Percentiles rank a stretch among this genome's conserved stretches.
Evolutionary conservation across 2,113 vertebrate genomes (phyloP).

Genomic region (Gallinago media): DNA sequence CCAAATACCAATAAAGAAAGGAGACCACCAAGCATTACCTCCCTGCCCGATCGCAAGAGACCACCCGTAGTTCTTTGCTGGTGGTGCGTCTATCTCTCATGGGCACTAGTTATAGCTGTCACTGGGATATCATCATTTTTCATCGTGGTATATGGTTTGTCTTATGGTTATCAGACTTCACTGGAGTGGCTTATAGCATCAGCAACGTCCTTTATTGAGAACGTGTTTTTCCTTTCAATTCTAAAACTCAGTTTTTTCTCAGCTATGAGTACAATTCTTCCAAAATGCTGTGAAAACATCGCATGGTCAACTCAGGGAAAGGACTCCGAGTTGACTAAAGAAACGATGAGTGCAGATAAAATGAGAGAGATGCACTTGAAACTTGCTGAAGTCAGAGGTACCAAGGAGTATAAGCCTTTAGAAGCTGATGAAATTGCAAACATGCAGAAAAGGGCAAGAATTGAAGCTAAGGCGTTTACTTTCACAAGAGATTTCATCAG

Average conservation of each 20-base stretch:
- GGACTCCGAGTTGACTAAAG: neutral
- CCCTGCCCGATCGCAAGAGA: neutral
- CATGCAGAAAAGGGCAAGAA: slow-evolving; percentile 11
- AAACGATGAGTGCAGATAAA: neutral
- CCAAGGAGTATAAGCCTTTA: slow-evolving; percentile 55
- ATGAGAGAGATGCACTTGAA: neutral
- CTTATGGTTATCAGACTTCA: slow-evolving; percentile 70
- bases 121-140: slow-evolving; percentile 52
- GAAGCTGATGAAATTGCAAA: slow-evolving; percentile 34
- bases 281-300: slow-evolving; percentile 53
- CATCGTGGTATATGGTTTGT: slow-evolving; percentile 74
- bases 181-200: slow-evolving; percentile 75
- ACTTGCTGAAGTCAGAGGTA: neutral
- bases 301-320: slow-evolving; percentile 40
- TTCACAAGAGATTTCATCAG: neutral
- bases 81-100: slow-evolving; percentile 16
- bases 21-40: neutral
- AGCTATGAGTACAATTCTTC: neutral
- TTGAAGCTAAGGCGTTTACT: slow-evolving; percentile 10
- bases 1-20: neutral
- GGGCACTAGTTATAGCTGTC: slow-evolving; percentile 48
- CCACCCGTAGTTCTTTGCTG: rapidly evolving
- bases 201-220: slow-evolving; percentile 45
- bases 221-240: slow-evolving; percentile 56
- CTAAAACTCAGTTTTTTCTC: slow-evolving; percentile 25